These are phyloP conservation scores for Seira ritae DNA, from an alignment of 2,888 invertebrate species.

Conservation along the genomic window DNA sequence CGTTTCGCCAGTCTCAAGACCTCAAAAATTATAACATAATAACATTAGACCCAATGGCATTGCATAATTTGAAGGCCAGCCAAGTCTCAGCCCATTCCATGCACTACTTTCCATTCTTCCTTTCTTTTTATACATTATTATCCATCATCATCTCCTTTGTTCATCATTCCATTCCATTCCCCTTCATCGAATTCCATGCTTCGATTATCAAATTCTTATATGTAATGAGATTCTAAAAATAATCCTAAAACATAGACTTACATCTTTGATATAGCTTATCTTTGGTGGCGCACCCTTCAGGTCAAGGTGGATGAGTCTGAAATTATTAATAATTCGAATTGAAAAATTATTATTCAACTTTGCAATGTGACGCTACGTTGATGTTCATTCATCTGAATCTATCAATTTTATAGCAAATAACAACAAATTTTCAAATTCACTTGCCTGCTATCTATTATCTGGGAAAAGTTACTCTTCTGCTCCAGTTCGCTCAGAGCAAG, in stretches of 20 bases:
- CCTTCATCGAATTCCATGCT: not conserved
- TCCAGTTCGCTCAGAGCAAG: constrained; percentile 65
- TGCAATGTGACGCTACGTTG: no score
- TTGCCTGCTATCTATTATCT: constrained; percentile 56
- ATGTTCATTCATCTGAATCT: no score
- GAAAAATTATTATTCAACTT: no score
- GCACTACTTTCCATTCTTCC: not conserved
- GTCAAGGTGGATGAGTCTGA: constrained; percentile 85
- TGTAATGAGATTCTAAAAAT: no score
- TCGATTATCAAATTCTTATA: no score
- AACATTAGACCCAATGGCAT: not conserved
- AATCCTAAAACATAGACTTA: constrained; percentile 30
- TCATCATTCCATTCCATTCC: constrained; percentile 7
- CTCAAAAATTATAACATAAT: constrained; percentile 33
- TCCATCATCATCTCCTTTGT: not conserved
- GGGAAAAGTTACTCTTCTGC: constrained; percentile 64
- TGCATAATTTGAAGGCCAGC: constrained; percentile 11
- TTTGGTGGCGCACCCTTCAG: constrained; percentile 85
- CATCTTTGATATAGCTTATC: constrained; percentile 79
- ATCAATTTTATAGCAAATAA: no score
- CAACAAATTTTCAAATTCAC: no score
- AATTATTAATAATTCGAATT: constrained; percentile 74
- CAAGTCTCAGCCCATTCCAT: not conserved
- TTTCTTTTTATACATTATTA: not conserved
- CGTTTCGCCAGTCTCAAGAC: constrained; percentile 79